Percentiles rank a stretch among this genome's conserved stretches.
Evolutionary conservation across 2,888 invertebrate genomes (phyloP).

Genomic region (Pseudeuparius sepicola): DNA sequence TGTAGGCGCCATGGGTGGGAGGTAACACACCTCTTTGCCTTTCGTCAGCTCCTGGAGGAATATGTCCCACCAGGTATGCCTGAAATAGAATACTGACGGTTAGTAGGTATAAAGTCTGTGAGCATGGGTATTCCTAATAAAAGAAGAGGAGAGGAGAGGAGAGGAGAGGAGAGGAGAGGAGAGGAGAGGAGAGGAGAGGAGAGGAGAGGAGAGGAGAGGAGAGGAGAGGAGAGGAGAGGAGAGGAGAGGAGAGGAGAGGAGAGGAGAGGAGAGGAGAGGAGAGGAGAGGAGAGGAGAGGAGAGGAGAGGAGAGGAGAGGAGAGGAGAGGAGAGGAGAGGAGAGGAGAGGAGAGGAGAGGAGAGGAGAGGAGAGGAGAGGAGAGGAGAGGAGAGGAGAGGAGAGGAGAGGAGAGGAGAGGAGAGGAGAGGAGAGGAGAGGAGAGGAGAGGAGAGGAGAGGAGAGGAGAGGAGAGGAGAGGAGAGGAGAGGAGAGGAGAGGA

Average conservation of each 20-base stretch:
- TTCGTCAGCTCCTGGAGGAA: conserved; percentile 82
- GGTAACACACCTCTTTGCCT: conserved; percentile 56
- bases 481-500: neutral
- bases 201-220: neutral
- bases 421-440: neutral
- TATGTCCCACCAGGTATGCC: conserved; percentile 87
- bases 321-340: neutral
- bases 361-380: neutral
- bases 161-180: neutral
- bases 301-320: neutral
- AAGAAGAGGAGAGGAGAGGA: neutral
- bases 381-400: neutral
- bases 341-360: neutral
- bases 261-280: neutral
- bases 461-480: neutral
- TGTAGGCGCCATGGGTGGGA: conserved; percentile 49
- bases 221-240: neutral
- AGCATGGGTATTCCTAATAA: too few species aligned
- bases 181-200: neutral
- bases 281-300: neutral
- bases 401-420: neutral
- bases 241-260: neutral
- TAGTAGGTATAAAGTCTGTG: too few species aligned
- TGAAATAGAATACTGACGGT: too few species aligned
- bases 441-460: neutral